Evolutionary conservation across 2,113 vertebrate species (phyloP).

Genomic region (Myxocyprinus asiaticus): DNA sequence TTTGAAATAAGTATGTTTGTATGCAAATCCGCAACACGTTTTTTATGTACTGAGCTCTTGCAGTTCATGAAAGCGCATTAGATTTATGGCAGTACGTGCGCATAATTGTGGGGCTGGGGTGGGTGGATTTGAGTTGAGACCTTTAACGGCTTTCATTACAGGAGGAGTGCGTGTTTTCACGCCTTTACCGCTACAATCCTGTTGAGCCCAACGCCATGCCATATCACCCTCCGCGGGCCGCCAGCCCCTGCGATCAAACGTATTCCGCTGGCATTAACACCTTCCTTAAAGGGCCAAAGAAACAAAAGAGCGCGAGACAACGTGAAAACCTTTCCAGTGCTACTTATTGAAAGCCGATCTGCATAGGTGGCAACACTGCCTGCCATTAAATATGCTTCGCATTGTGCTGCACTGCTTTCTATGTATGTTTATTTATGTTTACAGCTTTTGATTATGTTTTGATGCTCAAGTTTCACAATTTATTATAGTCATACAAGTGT

Average conservation of each 20-base stretch:
- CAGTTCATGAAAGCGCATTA: slow-evolving; percentile 92
- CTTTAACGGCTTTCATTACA: slow-evolving; percentile 78
- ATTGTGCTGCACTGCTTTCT: not conserved
- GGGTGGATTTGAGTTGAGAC: slow-evolving; percentile 77
- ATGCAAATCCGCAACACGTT: slow-evolving; percentile 85
- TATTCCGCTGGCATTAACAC: slow-evolving; percentile 74
- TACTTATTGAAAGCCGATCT: slow-evolving; percentile 26
- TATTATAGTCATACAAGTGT: too few species aligned
- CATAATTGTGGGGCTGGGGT: slow-evolving; percentile 78
- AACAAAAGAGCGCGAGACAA: slow-evolving; percentile 65
- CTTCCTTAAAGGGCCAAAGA: slow-evolving; percentile 66
- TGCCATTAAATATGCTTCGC: slow-evolving; percentile 13
- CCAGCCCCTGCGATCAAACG: slow-evolving; percentile 68
- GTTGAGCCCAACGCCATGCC: slow-evolving; percentile 75
- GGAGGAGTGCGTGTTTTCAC: slow-evolving; percentile 77
- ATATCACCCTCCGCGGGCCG: slow-evolving; percentile 72
- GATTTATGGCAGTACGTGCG: slow-evolving; percentile 83
- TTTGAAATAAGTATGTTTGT: slow-evolving; percentile 89
- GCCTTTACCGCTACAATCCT: slow-evolving; percentile 77
- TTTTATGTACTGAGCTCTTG: slow-evolving; percentile 88
- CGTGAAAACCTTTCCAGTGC: slow-evolving; percentile 48
- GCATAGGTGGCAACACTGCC: not conserved
- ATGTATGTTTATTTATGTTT: not conserved
- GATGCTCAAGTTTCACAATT: too few species aligned
- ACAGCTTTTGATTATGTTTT: too few species aligned